Evolutionary conservation across 2,113 vertebrate genomes (phyloP), one percentile per base, ranked within the genome.

Genomic region (Lutjanus erythropterus): DNA sequence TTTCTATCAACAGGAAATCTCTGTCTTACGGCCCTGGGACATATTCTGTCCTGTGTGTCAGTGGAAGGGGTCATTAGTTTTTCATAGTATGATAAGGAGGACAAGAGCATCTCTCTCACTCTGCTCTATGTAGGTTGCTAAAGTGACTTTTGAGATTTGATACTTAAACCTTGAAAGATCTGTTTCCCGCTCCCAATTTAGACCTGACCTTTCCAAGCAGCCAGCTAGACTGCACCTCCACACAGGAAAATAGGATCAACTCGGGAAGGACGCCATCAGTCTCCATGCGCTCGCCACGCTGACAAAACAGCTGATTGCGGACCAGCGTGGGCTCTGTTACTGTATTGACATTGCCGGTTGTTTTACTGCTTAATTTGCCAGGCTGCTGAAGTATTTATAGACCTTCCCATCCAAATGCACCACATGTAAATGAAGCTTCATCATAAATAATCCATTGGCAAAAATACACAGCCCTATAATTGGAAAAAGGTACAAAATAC

Each of bases 141-240:
- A 79, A 88, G 88, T 91, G 84, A 89, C 84, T 88, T 91, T 86
- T 69, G 85, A 86, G 90, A 91, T 86, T 75, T 56, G 86, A 92
- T 90, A 85, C 84, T 83, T 88, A 89, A 88, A 91, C 87, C 86
- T 80, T 87, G 80, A 87, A 75, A 83, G 83, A 80, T 78, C 55
- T 77, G 41, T 85, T 83, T 79, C 58, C 65, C 49, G 35, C 78
- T 89, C 89, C 77, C 88, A 83, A 85, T 93, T 91, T 91, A 91
- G 87, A 86, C 72, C 46, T 90, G 92, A 93, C 93, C 91, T 93
- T 93, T 42, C 49, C 49, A 33, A 39, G 61, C 77, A 71, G 58
- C 62, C 77, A 55, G 33, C 53, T 12, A 71, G 46, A 75, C 81
- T 66, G 27, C 37, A 71, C 67, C 64, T 52, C 75, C 74, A 52